Evolutionary conservation across 2,113 vertebrate genomes (phyloP), one percentile per base, ranked within the genome.

Genomic region (Ptilorrhoa leucosticta): DNA sequence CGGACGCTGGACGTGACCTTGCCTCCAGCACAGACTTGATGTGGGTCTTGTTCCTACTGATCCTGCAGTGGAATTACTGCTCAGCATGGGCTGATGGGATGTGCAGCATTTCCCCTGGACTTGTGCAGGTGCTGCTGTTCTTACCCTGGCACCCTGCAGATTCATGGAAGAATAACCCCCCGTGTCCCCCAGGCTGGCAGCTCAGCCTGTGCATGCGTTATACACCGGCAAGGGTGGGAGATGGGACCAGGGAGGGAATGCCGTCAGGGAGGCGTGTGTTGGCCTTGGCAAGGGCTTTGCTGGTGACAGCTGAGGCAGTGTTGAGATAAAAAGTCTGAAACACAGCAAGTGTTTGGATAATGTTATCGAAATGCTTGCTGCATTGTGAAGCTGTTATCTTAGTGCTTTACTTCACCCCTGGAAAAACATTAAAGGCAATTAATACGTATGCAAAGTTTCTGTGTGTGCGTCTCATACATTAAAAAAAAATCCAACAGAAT

Each of bases 311-410:
- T 24, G 68, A 57, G 75, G 63, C 94, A 95, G 57, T 85, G 89
- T 94, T 94, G 93, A 95, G 91, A 86, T 96, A 94, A 22, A 80
- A 87, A 92, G 75, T 86, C 95, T 87, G 79, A 95, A 73, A 69
- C 58, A 31, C 75, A 83, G 86, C 72, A 93, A 91, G 85, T 50
- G 69, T 96, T 96, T 87, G 93, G 96, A 94, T 95, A 90, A 89
- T 65, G 87, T 96, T 95, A 96, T 91, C 95, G 92, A 61, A 96
- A 78, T 90, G 93, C 30, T n/a, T 66, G 64, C 88, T 97, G 87
- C 82, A 56, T 94, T 96, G 89, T 95, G 94, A 93, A 91, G 83
- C 76, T 95, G 83, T 96, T 98, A 96, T 78, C 94, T 91, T 50
- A 66, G 91, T 71, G 65, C 83, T 95, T 88, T 93, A 75, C 42